phyloP scores from a whole-genome alignment of 2,113 vertebrate species.

The Dromiciops gliroides region DNA sequence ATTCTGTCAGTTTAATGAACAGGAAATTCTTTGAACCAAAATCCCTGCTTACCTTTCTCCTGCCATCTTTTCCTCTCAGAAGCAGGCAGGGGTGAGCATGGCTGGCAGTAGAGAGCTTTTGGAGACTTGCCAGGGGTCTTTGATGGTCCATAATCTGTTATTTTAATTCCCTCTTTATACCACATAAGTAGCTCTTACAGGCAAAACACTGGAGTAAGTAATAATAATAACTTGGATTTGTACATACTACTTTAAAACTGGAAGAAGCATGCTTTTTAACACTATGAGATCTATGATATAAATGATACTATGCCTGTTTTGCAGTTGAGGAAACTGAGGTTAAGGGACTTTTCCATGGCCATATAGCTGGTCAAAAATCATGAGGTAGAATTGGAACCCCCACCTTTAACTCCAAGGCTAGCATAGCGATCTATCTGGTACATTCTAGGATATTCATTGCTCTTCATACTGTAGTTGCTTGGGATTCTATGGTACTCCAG shows the following conservation, averaged over 20 bases:
- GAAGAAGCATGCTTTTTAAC: neutral
- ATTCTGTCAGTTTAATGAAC: neutral
- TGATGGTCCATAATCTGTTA: neutral
- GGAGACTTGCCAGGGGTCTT: neutral
- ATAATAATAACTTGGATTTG: neutral
- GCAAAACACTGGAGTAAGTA: neutral
- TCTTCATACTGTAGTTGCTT: neutral
- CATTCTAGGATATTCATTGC: neutral
- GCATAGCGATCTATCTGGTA: neutral
- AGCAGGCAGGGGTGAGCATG: neutral
- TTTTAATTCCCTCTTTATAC: neutral
- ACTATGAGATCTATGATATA: neutral
- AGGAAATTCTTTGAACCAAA: neutral
- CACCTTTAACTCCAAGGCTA: neutral
- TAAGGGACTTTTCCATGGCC: neutral
- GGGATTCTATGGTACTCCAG: neutral
- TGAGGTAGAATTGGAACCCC: neutral
- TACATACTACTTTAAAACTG: neutral
- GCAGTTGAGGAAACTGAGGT: neutral
- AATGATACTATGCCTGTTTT: neutral
- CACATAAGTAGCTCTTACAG: neutral
- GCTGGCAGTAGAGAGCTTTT: neutral
- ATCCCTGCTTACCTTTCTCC: neutral
- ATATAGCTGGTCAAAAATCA: too few relatives aligned
- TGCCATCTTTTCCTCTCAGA: neutral